Evolutionary conservation across 35 echinoderm and acorn worm species (phyloP), one percentile per base, ranked within the genome.

Genomic region (Eucidaris tribuloides): DNA sequence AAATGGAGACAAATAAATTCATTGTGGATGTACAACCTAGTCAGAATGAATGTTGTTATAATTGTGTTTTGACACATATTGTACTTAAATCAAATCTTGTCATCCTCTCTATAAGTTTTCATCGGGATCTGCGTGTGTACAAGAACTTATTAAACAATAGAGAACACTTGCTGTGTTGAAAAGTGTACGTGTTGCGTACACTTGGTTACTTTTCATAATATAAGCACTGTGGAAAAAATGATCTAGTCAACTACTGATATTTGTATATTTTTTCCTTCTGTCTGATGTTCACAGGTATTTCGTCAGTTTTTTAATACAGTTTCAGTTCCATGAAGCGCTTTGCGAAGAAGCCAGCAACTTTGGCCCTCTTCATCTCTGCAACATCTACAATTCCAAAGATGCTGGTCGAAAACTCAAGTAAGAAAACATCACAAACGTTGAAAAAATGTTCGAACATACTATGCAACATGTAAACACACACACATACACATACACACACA

Each of bases 251-350:
- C 15, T 17, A 22, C 54, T n/a, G 17, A 34, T 3, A 17, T 38
- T 19, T 42, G 23, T 45, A 24, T 35, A 2, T 2, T 37, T 28
- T 66, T 85, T 84, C 62, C 7, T 77, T 62, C 65, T 81, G 79
- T 83, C 71, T 36, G n/a, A n/a, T n/a, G n/a, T n/a, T n/a, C n/a
- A 45, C 59, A 99, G 96, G 55, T 99, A 99, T 58, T 99, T 99
- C 36, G 83, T 99, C 4, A 99, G 96, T 86, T 99, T 99, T 56
- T 48, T 99, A 3, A 90, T 99, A 45, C 96, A 99, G 87, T 99
- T 99, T 48, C 96, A 99, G 45, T 99, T 99, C 55, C 96, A 99
- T 28, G 81, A 87, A 14, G 60, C 90, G 7, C 45, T 99, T n/a
- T 99, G 96, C 68, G 60, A 90, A 5, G 96, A 83, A 66, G 83